Conservation (phyloP, 2,797 vertebrate species). For the Xenentodon cancila region DNA sequence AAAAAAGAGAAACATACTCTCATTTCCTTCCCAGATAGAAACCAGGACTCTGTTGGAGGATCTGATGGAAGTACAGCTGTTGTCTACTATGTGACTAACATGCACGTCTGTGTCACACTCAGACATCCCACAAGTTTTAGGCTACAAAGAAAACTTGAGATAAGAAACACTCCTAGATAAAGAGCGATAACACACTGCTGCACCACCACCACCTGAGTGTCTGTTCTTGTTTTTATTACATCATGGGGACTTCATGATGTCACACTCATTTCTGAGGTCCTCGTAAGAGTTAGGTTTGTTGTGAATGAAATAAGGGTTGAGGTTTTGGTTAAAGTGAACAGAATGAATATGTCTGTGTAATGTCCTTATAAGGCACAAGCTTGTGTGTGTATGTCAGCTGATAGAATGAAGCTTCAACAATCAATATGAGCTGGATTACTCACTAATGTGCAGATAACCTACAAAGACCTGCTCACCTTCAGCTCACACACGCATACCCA, state of each 20-base stretch:
- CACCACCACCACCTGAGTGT: too few species aligned
- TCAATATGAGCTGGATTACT: slow-evolving; percentile 60
- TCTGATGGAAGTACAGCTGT: background rate
- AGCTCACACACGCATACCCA: slow-evolving; percentile 1
- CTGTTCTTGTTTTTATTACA: too few species aligned
- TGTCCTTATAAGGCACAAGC: background rate
- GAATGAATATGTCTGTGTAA: background rate
- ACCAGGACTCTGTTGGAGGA: background rate
- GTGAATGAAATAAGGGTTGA: too few species aligned
- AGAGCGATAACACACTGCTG: too few species aligned
- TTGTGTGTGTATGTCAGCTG: background rate
- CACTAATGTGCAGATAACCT: slow-evolving; percentile 47
- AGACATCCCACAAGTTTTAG: background rate
- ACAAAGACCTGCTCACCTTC: slow-evolving; percentile 12
- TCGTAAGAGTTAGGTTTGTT: too few species aligned
- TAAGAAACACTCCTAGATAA: background rate
- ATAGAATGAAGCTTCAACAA: slow-evolving; percentile 21
- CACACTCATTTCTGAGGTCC: too few species aligned
- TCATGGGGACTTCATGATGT: too few species aligned
- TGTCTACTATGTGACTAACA: background rate
- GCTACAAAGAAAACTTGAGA: background rate
- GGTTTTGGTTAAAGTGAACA: background rate
- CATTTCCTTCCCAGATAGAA: too few species aligned
- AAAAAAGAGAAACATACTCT: too few species aligned
- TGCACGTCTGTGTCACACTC: too few species aligned